Base-by-base conservation (phyloP, 2,113 vertebrate species). In the Nesogale talazaci region DNA sequence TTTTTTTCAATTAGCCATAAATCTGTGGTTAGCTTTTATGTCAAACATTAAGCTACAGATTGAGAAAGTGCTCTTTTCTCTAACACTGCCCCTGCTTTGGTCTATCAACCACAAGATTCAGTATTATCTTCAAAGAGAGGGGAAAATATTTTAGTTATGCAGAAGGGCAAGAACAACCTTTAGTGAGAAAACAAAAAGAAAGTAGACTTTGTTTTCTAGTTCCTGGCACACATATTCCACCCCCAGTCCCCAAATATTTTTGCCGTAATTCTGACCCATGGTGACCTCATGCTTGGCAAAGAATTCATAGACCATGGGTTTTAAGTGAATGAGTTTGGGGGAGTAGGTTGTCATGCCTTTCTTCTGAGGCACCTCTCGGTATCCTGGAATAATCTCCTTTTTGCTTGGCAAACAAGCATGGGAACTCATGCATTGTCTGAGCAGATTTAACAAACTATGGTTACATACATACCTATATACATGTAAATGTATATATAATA, bases 131-230 rank as follows among this genome's bases (percentile, higher is more conserved):
- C 27, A 70, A 27, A 85, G 57, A 3, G 14, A 79, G 75, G 22
- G 67, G 6, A 61, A 61, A 76, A 94, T 78, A 76, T 36, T 12
- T 80, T 88, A 20, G 40, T 77, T 87, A 94, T 93, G 88, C 69
- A 91, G 67, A 94, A 76, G 22, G 46, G 46, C 46, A 52, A 52
- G 46, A 10, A 52, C 10, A 52, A 52, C 46, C 46, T 52, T 46
- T 52, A 52, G 46, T 9, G 9, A 52, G 46, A 52, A 52, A 52
- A 52, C 5, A 52, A 52, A 12, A 52, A 52, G 46, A 52, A 52
- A 6, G 5, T 52, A 52, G 14, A 52, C 46, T 12, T 52, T 52
- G 10, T 52, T 52, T 52, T 52, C 46, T 52, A 52, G 46, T 6
- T 10, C 46, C 10, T 52, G 14, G 46, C 46, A 52, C 9, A 52